Conservation (phyloP, 2,797 vertebrate species). For the Botia almorhae region DNA sequence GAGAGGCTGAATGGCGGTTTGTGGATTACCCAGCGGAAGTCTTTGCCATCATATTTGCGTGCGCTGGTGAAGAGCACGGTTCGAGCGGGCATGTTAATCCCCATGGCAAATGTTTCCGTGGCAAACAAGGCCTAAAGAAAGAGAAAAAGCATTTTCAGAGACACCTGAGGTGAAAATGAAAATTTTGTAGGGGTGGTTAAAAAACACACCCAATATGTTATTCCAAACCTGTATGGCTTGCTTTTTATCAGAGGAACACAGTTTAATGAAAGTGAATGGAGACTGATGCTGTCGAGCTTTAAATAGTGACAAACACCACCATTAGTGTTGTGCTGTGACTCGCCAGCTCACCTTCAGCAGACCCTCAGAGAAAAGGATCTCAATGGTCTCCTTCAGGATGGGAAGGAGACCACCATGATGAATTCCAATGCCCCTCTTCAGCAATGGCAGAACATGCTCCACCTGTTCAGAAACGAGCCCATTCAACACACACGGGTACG, state of each 20-base stretch:
- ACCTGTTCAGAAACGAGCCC: slow-evolving; percentile 76
- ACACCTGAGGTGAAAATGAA: neutral
- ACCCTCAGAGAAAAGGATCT: slow-evolving; percentile 98
- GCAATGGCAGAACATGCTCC: slow-evolving; percentile 94
- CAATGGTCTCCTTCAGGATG: slow-evolving; percentile 97
- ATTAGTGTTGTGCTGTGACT: neutral
- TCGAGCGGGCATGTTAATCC: slow-evolving; percentile 98
- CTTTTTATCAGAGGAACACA: neutral
- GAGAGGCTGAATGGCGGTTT: neutral
- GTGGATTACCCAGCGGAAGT: slow-evolving; percentile 91
- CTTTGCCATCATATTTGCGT: slow-evolving; percentile 96
- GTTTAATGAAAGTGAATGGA: neutral
- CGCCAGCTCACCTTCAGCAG: slow-evolving; percentile 86
- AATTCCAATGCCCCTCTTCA: slow-evolving; percentile 96
- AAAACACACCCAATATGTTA: neutral
- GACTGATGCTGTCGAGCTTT: neutral
- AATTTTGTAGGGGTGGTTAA: neutral
- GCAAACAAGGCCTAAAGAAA: slow-evolving; percentile 91
- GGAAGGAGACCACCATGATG: slow-evolving; percentile 95
- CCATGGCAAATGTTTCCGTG: slow-evolving; percentile 98
- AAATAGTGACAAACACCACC: neutral
- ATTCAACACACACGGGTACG: slow-evolving; percentile 27
- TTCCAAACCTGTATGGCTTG: no score
- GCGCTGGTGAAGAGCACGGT: slow-evolving; percentile 97
- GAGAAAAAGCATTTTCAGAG: no score